Percentiles rank a stretch among this genome's conserved stretches.
Conservation (phyloP, 37 sponge, comb jelly and placozoan genomes). For the Geodia barretti region DNA sequence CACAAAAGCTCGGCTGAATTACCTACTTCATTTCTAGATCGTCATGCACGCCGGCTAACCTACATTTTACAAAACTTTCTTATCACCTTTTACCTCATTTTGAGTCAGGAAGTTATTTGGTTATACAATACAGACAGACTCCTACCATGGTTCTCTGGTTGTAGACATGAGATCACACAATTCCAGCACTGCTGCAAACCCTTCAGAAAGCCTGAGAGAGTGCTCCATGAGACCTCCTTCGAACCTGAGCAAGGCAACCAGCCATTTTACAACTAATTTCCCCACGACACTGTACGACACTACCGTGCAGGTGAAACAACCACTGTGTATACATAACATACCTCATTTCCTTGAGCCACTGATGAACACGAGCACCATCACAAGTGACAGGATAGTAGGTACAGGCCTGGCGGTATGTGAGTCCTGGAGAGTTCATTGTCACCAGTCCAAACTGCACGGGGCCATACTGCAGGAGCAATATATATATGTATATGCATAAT, state of each 20-base stretch:
- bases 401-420: slow-evolving; percentile 28
- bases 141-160: slow-evolving; percentile 43
- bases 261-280: too few relatives aligned
- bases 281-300: too few relatives aligned
- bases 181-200: slow-evolving; percentile 50
- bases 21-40: too few relatives aligned
- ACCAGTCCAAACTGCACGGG: slow-evolving; percentile 45
- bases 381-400: slow-evolving; percentile 46
- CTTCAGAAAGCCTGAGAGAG: slow-evolving; percentile 35
- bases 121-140: too few relatives aligned
- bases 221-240: slow-evolving; percentile 60
- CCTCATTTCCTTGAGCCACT: slow-evolving; percentile 28
- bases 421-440: slow-evolving; percentile 20
- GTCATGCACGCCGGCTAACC: too few relatives aligned
- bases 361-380: neutral
- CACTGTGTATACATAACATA: neutral
- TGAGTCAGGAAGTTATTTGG: too few relatives aligned
- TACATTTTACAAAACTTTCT: too few relatives aligned
- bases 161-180: slow-evolving; percentile 18
- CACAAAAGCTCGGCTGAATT: too few relatives aligned
- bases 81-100: too few relatives aligned
- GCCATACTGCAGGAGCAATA: slow-evolving; percentile 12
- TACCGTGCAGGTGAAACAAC: too few relatives aligned
- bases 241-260: slow-evolving; percentile 10
- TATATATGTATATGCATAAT: neutral